Percentiles rank a stretch among this genome's conserved stretches.
phyloP scores from a whole-genome alignment of 2,888 invertebrate genomes.

The Melipona beecheii region DNA sequence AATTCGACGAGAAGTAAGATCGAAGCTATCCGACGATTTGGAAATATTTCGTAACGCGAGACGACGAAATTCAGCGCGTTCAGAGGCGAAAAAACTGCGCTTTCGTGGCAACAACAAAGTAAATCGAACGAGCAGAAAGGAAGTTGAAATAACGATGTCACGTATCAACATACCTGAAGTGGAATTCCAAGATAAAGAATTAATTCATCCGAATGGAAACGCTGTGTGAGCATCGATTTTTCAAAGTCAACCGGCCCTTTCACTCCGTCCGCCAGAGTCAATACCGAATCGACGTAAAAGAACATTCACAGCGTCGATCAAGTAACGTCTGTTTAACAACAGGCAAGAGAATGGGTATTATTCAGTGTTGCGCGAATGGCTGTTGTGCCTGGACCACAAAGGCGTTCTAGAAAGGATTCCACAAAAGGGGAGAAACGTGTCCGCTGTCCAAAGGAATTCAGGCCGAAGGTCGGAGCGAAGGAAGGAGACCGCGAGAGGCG shows the following conservation, averaged over 20 bases:
- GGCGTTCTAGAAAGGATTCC: constrained; percentile 30
- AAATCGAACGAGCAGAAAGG: too few species aligned
- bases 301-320: constrained; percentile 16
- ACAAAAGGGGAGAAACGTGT: constrained; percentile 51
- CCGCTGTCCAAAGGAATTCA: constrained; percentile 36
- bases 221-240: neutral
- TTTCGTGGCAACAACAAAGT: neutral
- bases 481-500: constrained; percentile 10
- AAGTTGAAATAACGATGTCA: neutral
- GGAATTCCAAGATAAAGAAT: constrained; percentile 4
- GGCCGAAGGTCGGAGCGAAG: constrained; percentile 36
- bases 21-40: neutral
- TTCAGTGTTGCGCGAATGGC: constrained; percentile 35
- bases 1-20: neutral
- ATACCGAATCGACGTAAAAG: neutral
- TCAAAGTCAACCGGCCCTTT: neutral
- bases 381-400: constrained; percentile 18
- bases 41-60: neutral
- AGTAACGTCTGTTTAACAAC: constrained; percentile 22
- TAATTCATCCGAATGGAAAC: neutral
- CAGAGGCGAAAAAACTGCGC: neutral
- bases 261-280: neutral
- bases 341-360: constrained; percentile 19
- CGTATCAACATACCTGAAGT: neutral
- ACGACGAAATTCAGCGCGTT: neutral